These are phyloP conservation scores for Phalanger gymnotis DNA, from an alignment of 2,797 vertebrate species.

Conservation along the genomic window DNA sequence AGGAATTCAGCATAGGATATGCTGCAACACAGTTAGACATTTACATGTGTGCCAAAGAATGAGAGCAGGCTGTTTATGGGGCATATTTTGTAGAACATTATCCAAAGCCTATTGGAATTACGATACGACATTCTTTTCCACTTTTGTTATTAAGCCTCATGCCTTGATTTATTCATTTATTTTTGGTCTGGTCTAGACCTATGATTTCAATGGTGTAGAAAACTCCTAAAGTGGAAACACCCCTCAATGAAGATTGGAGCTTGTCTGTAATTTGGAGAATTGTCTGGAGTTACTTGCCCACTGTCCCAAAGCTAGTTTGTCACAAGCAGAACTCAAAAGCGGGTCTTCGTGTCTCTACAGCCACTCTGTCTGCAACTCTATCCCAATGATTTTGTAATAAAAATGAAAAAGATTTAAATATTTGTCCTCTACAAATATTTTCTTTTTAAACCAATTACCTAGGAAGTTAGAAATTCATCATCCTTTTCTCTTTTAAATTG, in stretches of 20 bases:
- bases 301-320: neutral
- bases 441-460: neutral
- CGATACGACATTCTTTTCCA: neutral
- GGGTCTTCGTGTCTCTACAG: neutral
- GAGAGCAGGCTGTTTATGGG: neutral
- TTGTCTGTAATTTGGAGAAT: neutral
- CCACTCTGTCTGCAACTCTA: neutral
- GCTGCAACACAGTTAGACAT: neutral
- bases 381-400: neutral
- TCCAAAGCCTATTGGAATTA: neutral
- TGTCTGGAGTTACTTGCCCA: neutral
- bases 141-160: neutral
- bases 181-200: neutral
- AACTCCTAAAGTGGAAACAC: neutral
- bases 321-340: neutral
- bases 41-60: neutral
- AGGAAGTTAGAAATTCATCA: neutral
- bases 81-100: neutral
- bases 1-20: neutral
- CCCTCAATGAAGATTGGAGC: neutral
- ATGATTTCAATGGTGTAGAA: neutral
- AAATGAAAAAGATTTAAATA: neutral
- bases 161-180: neutral
- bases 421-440: neutral
- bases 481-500: slow-evolving; percentile 8